Percentiles rank a stretch among this genome's conserved stretches.
These are phyloP conservation scores for Spizaetus ornatus DNA, from an alignment of 2,113 vertebrate species.

Conservation along the genomic window DNA sequence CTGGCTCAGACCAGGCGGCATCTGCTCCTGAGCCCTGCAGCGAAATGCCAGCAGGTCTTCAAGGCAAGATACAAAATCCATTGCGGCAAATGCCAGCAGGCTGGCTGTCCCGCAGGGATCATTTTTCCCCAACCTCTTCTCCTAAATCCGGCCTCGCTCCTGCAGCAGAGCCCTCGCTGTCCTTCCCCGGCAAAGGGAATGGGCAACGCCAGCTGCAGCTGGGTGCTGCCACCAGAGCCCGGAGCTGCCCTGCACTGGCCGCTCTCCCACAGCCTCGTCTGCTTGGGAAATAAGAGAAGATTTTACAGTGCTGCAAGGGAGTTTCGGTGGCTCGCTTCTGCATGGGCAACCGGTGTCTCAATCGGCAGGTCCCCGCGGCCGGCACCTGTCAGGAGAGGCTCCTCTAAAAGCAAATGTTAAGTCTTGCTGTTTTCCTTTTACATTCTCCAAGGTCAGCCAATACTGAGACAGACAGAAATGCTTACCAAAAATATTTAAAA, in stretches of 20 bases:
- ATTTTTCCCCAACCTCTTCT: background rate
- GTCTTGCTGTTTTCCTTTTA: background rate
- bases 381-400: background rate
- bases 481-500: background rate
- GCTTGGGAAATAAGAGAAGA: background rate
- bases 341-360: accelerated
- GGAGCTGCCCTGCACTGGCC: background rate
- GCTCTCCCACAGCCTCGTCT: background rate
- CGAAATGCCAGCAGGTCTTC: background rate
- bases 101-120: background rate
- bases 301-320: background rate
- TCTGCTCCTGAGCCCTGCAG: background rate
- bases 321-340: background rate
- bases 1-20: background rate
- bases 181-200: background rate
- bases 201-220: background rate
- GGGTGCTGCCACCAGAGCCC: background rate
- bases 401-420: background rate
- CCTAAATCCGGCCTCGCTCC: background rate
- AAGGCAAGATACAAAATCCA: background rate
- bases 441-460: background rate
- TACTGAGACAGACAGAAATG: background rate
- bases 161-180: accelerated
- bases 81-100: accelerated
- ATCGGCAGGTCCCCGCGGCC: accelerated